Percentiles rank a stretch among this genome's conserved stretches.
phyloP scores from a whole-genome alignment of 2,888 invertebrate genomes.

The Diaperis boleti region DNA sequence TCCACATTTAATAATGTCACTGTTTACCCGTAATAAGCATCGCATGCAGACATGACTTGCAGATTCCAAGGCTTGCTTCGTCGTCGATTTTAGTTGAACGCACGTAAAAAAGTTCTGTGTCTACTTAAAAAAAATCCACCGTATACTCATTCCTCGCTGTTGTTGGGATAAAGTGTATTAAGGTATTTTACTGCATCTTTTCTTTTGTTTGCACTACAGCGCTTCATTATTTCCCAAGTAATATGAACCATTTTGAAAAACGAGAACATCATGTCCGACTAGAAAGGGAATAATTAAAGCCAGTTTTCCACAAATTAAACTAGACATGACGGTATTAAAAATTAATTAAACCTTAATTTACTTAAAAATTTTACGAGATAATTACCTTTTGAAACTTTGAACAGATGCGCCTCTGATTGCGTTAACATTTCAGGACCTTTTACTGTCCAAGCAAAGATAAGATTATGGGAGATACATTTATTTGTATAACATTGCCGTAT shows the following conservation, averaged over 20 bases:
- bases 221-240: constrained; percentile 2
- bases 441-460: constrained; percentile 29
- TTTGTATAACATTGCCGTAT: constrained; percentile 24
- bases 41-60: too few species aligned
- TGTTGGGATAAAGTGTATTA: constrained; percentile 1
- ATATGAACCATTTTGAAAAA: constrained; percentile 10
- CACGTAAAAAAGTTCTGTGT: too few species aligned
- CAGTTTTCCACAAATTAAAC: constrained; percentile 21
- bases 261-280: constrained; percentile 1
- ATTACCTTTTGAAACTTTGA: constrained; percentile 31
- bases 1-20: too few species aligned
- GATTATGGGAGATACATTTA: constrained; percentile 21
- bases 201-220: constrained; percentile 7
- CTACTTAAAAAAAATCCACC: too few species aligned
- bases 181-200: constrained; percentile 2
- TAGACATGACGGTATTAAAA: constrained; percentile 23
- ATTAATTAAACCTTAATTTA: constrained; percentile 25
- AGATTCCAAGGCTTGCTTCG: too few species aligned
- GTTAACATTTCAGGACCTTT: constrained; percentile 28
- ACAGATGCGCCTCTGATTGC: constrained; percentile 32
- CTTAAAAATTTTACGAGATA: constrained; percentile 32
- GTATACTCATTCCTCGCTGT: background rate
- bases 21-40: too few species aligned
- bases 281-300: constrained; percentile 23
- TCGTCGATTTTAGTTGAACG: too few species aligned